Evolutionary conservation across 35 echinoderm and acorn worm genomes (phyloP).

Genomic region (Heliocidaris tuberculata): DNA sequence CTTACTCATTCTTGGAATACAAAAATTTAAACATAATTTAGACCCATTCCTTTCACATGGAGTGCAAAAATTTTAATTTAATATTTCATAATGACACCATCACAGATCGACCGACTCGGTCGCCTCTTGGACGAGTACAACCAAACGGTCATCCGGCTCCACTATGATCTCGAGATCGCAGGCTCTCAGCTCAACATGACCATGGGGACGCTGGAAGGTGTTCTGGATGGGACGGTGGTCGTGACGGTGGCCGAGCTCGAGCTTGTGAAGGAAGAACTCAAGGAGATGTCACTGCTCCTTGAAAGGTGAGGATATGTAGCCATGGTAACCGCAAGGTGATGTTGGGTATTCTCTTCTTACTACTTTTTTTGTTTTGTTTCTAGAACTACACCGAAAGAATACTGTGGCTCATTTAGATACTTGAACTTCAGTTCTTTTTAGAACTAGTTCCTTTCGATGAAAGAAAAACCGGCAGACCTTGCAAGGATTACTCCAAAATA

Average conservation of each 20-base stretch:
- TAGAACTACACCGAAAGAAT: too few species aligned
- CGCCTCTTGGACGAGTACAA: background rate
- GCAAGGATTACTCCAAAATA: too few species aligned
- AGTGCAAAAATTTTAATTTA: too few species aligned
- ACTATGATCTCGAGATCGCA: background rate
- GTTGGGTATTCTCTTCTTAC: background rate
- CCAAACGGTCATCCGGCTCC: background rate
- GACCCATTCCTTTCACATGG: too few species aligned
- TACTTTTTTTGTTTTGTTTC: too few species aligned
- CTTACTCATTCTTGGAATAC: too few species aligned
- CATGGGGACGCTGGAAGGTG: background rate
- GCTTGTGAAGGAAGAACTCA: background rate
- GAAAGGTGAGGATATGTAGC: background rate
- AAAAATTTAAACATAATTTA: too few species aligned
- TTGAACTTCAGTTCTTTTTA: too few species aligned
- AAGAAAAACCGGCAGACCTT: too few species aligned
- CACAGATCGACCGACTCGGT: background rate
- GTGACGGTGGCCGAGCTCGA: constrained; percentile 13
- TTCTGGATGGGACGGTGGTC: constrained; percentile 21
- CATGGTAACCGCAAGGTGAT: background rate
- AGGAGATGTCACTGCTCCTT: constrained; percentile 11
- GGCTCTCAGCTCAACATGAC: background rate
- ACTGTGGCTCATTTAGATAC: too few species aligned
- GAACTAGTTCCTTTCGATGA: too few species aligned
- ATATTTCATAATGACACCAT: background rate